A percentile compares a stretch with the other conserved stretches of the same genome.
These are phyloP conservation scores for Atherinomorus stipes DNA, from an alignment of 2,113 vertebrate species.

Conservation along the genomic window DNA sequence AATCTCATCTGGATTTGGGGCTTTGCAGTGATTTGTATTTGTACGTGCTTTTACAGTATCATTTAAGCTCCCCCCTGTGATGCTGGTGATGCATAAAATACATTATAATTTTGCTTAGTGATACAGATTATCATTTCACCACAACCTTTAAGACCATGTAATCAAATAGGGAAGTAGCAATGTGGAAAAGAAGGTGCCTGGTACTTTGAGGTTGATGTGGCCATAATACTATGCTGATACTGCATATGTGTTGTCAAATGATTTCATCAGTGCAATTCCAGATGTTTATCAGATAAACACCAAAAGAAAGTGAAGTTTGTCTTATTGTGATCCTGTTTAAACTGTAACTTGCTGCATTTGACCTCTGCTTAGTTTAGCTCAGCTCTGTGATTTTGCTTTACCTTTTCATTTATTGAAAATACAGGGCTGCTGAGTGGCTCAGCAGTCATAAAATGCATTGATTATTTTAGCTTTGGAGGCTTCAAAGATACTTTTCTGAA, in stretches of 20 bases:
- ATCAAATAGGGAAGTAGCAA: background rate
- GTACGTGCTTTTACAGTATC: background rate
- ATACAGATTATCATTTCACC: slow-evolving; percentile 16
- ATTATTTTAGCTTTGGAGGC: no score
- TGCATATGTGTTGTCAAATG: background rate
- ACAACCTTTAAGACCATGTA: background rate
- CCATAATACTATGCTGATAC: background rate
- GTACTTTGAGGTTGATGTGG: background rate
- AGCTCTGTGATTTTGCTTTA: no score
- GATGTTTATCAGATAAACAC: no score
- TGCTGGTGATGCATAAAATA: background rate
- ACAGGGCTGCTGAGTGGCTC: no score
- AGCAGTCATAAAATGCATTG: no score
- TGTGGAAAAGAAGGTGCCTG: background rate
- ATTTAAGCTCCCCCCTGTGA: slow-evolving; percentile 7
- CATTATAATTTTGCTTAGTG: background rate
- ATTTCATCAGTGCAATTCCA: background rate
- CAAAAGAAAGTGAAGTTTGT: no score
- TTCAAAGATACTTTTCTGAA: no score
- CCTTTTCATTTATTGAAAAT: background rate
- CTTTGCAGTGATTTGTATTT: slow-evolving; percentile 23
- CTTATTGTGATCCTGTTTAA: no score
- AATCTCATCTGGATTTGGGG: slow-evolving; percentile 31
- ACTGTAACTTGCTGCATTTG: no score
- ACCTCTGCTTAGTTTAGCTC: no score